Evolutionary conservation across 2,888 invertebrate genomes (phyloP), one percentile per base, ranked within the genome.

Genomic region (Watsonalla cultraria): DNA sequence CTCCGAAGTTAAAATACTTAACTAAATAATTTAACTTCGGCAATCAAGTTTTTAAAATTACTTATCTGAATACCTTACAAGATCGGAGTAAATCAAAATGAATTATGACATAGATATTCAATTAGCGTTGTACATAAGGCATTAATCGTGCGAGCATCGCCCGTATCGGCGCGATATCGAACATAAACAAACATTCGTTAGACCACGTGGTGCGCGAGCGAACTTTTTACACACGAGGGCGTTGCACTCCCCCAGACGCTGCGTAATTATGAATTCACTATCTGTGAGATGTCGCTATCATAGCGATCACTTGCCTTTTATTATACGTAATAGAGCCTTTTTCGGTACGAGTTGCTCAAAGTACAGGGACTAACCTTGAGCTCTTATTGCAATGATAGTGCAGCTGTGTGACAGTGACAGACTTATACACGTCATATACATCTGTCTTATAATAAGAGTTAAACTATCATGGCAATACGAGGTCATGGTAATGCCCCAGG

Each of bases 191-290:
- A 64, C 61, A 64, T 57, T 59, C 45, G 51, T 51, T 46, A 51
- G 48, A 56, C 64, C 67, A 68, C 69, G 72, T 67, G 69, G 62
- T 67, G 46, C 7, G 56, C 54, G 53, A 52, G 65, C 68, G 62
- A 67, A 69, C 67, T 74, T 75, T 73, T 74, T 70, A 62, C 67
- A 62, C 64, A 60, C 53, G 57, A 51, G 72, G 66, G 72, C 72
- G 55, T 62, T 60, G 71, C 63, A 65, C 72, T 37, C 53, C 61
- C 24, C 55, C 59, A 49, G 49, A 49, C 49, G 49, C 48, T 35
- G 50, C 53, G 70, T 70, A 75, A 76, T 77, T 74, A 74, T 70
- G 64, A 71, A 70, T 72, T 74, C 72, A 65, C 68, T 74, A 69
- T 73, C 65, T 54, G 49, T 54, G 52, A 51, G 59, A 54, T 57